Conservation (phyloP, 1,140 invertebrate species). For the Caerostris darwini region DNA sequence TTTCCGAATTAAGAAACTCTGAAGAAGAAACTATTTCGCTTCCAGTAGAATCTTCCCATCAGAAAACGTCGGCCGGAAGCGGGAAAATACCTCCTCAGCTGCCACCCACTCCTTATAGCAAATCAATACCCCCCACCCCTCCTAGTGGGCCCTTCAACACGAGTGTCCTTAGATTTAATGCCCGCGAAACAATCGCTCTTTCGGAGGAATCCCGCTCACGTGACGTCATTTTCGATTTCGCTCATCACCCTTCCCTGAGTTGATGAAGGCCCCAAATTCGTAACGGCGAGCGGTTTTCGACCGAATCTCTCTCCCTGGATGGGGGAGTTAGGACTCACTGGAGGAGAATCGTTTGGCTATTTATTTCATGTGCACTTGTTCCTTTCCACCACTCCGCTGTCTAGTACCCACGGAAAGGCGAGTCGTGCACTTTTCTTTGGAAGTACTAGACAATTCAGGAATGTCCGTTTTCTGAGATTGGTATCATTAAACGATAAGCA, state of each 20-base stretch:
- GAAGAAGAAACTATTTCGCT: no score
- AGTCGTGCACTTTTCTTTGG: not conserved
- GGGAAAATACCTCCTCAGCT: no score
- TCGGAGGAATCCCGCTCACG: constrained; percentile 17
- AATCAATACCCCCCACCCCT: constrained; percentile 15
- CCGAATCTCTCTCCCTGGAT: constrained; percentile 10
- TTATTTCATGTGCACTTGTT: not conserved
- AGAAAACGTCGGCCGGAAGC: not conserved
- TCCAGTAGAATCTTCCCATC: not conserved
- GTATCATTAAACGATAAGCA: no score
- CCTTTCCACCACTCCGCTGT: not conserved
- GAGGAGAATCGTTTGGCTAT: constrained; percentile 35
- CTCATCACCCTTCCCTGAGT: constrained; percentile 19
- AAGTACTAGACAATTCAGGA: no score
- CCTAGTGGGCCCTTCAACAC: not conserved
- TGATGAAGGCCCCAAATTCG: constrained; percentile 15
- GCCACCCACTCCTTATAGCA: not conserved
- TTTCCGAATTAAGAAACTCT: no score
- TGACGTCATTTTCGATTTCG: constrained; percentile 62
- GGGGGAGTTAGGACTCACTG: constrained; percentile 10
- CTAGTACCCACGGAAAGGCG: not conserved
- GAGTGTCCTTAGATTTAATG: constrained; percentile 28
- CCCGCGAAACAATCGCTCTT: constrained; percentile 55
- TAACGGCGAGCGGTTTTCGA: not conserved
- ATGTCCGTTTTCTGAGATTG: no score